Conservation (phyloP, 2,113 vertebrate genomes). For the Oxyruncus cristatus region DNA sequence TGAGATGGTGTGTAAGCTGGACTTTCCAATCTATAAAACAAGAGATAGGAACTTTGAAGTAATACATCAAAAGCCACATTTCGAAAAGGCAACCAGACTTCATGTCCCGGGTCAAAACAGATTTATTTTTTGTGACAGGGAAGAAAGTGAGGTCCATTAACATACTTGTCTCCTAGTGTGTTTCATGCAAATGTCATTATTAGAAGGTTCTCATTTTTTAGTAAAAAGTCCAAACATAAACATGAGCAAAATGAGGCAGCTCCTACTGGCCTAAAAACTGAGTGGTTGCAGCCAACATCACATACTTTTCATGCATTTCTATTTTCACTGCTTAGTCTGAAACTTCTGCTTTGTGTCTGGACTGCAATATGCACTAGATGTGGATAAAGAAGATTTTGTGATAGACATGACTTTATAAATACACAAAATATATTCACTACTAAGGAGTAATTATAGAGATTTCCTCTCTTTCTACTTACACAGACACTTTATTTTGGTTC, state of each 20-base stretch:
- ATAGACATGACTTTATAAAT: not conserved
- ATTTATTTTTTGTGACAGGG: not conserved
- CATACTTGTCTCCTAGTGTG: not conserved
- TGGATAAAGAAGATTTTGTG: not conserved
- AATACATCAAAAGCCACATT: not conserved
- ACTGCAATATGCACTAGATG: not conserved
- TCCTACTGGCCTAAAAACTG: not conserved
- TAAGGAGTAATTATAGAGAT: not conserved
- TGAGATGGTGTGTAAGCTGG: slow-evolving; percentile 32
- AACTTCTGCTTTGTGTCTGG: not conserved
- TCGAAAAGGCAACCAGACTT: not conserved
- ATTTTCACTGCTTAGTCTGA: not conserved
- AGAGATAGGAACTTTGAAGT: not conserved
- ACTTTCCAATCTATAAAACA: slow-evolving; percentile 63
- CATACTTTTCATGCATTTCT: not conserved
- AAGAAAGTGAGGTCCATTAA: not conserved
- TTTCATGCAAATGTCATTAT: not conserved
- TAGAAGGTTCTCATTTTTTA: not conserved
- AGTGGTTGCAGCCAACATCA: not conserved
- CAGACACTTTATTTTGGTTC: not conserved
- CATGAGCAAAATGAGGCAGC: not conserved
- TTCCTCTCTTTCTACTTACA: not conserved
- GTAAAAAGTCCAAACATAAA: not conserved
- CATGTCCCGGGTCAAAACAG: not conserved
- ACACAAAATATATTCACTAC: not conserved